A percentile compares a stretch with the other conserved stretches of the same genome.
phyloP scores from a whole-genome alignment of 2,113 vertebrate species.

The Hassar affinis region DNA sequence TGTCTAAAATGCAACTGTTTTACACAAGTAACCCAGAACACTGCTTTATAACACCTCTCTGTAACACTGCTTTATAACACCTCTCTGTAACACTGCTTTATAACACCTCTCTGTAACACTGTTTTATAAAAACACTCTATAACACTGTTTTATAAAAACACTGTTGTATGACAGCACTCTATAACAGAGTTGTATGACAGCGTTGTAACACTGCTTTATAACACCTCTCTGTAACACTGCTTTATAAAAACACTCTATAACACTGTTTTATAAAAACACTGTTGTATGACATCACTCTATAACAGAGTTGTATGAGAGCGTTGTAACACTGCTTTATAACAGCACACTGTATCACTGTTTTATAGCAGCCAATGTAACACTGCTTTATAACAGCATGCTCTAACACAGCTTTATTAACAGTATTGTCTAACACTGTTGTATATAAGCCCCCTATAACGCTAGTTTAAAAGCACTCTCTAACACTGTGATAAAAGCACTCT shows the following conservation, averaged over 20 bases:
- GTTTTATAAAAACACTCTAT: neutral
- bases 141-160: neutral
- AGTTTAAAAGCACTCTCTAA: too few relatives aligned
- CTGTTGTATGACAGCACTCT: neutral
- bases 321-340: neutral
- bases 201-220: neutral
- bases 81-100: neutral
- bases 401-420: neutral
- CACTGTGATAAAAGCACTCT: neutral
- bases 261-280: neutral
- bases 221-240: neutral
- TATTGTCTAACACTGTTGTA: neutral
- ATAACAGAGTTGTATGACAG: neutral
- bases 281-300: neutral
- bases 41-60: neutral
- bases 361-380: neutral
- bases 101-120: neutral
- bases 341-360: neutral
- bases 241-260: neutral
- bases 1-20: too few relatives aligned
- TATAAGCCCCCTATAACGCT: too few relatives aligned
- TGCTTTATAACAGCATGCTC: neutral
- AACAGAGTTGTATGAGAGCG: too few relatives aligned
- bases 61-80: neutral
- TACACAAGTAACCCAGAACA: neutral